phyloP scores from a whole-genome alignment of 1,140 invertebrate genomes.

The Eriocheir sinensis region DNA sequence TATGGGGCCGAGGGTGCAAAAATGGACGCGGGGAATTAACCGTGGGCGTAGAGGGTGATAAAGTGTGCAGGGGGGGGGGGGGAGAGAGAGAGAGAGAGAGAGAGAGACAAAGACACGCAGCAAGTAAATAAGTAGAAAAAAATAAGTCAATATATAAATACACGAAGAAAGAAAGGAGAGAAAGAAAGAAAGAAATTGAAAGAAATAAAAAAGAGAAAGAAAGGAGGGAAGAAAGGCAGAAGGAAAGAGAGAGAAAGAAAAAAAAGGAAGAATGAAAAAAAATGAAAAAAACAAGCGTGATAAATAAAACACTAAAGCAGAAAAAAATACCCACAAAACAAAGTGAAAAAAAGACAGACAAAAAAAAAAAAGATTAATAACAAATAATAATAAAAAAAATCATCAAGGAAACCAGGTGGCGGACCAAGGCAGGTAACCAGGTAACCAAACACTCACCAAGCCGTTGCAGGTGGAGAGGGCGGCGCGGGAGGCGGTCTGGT shows the following conservation, averaged over 20 bases:
- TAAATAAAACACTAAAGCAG: background rate
- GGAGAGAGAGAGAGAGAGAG: background rate
- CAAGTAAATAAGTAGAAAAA: background rate
- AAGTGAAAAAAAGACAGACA: background rate
- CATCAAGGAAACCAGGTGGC: background rate
- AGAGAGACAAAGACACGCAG: background rate
- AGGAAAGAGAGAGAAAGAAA: background rate
- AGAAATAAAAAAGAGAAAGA: background rate
- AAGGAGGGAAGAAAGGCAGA: background rate
- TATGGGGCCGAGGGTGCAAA: background rate
- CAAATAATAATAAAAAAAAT: too few relatives aligned
- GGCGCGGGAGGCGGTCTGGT: constrained; percentile 86
- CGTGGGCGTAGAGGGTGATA: background rate
- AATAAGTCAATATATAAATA: background rate
- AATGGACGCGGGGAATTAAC: background rate
- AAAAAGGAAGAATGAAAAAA: background rate
- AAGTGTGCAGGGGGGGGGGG: background rate
- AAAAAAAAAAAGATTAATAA: background rate
- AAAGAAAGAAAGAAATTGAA: background rate
- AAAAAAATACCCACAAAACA: background rate
- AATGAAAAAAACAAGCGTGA: background rate
- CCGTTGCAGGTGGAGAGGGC: constrained; percentile 91
- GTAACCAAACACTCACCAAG: constrained; percentile 84
- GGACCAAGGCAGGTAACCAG: background rate
- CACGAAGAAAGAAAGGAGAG: background rate